phyloP scores from a whole-genome alignment of 2,797 vertebrate genomes.

The Xenops minutus region DNA sequence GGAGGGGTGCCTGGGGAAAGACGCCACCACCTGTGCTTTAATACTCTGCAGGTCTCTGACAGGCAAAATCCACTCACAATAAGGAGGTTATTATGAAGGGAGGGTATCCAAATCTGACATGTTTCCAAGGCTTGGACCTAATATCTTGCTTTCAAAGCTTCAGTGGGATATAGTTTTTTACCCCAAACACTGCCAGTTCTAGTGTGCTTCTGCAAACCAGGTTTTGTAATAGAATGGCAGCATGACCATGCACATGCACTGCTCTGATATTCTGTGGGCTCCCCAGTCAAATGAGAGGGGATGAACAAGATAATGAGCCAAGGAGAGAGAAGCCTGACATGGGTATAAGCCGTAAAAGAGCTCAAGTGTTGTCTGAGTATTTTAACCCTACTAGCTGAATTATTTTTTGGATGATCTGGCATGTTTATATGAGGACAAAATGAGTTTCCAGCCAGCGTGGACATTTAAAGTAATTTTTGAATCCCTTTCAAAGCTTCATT shows the following conservation, averaged over 20 bases:
- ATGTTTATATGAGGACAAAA: slow-evolving; percentile 69
- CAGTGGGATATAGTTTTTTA: not conserved
- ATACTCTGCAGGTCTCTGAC: not conserved
- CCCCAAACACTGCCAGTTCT: not conserved
- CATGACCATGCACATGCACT: not conserved
- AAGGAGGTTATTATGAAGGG: not conserved
- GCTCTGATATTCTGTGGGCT: not conserved
- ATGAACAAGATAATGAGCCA: slow-evolving; percentile 24
- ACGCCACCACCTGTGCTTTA: fast-evolving
- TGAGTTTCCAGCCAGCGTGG: slow-evolving; percentile 51
- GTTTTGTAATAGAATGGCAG: slow-evolving; percentile 1
- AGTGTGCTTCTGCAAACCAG: not conserved
- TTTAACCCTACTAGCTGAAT: slow-evolving; percentile 46
- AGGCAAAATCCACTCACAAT: not conserved
- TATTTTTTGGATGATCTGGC: slow-evolving; percentile 52
- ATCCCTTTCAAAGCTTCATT: slow-evolving; percentile 70
- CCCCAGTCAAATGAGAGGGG: not conserved
- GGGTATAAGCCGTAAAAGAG: slow-evolving; percentile 6
- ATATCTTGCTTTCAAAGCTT: not conserved
- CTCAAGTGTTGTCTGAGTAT: slow-evolving; percentile 32
- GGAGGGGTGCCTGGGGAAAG: fast-evolving
- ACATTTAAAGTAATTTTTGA: slow-evolving; percentile 51
- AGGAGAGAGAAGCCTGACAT: not conserved
- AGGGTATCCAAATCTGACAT: not conserved
- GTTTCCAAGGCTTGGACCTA: not conserved